Evolutionary conservation across 2,888 invertebrate genomes (phyloP).

Genomic region (Sesamia inferens): DNA sequence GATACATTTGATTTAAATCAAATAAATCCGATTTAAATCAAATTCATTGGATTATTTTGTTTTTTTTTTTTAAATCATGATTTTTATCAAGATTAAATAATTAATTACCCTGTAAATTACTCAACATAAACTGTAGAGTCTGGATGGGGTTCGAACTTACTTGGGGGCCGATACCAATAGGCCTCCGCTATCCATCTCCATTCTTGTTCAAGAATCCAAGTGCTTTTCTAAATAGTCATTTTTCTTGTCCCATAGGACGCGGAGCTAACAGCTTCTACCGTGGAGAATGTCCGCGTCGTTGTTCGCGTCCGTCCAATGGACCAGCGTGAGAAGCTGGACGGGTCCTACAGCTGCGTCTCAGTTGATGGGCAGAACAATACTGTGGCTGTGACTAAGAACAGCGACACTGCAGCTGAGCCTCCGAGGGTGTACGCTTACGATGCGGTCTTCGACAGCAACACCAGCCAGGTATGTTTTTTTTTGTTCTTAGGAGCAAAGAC

Average conservation of each 20-base stretch:
- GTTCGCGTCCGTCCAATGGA: conserved; percentile 98
- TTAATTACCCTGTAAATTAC: no score
- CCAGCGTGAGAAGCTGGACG: conserved; percentile 94
- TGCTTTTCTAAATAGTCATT: background rate
- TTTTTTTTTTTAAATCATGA: no score
- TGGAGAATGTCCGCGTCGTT: conserved; percentile 98
- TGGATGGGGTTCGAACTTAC: no score
- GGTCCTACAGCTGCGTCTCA: conserved; percentile 93
- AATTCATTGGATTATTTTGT: no score
- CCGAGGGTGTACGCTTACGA: conserved; percentile 98
- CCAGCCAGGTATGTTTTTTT: conserved; percentile 92
- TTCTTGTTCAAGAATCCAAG: no score
- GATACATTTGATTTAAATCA: no score
- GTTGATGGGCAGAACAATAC: conserved; percentile 94
- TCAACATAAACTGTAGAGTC: no score
- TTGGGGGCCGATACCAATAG: no score
- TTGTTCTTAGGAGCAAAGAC: background rate
- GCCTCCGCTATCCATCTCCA: no score
- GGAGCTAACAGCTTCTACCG: conserved; percentile 89
- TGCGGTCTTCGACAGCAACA: conserved; percentile 96
- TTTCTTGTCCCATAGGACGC: conserved; percentile 80
- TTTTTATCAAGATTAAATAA: no score
- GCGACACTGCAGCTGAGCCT: conserved; percentile 93
- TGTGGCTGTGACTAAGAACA: conserved; percentile 94
- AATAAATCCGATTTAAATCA: no score